Base-by-base conservation (phyloP, 2,797 vertebrate genomes). In the Anguilla megastoma region DNA sequence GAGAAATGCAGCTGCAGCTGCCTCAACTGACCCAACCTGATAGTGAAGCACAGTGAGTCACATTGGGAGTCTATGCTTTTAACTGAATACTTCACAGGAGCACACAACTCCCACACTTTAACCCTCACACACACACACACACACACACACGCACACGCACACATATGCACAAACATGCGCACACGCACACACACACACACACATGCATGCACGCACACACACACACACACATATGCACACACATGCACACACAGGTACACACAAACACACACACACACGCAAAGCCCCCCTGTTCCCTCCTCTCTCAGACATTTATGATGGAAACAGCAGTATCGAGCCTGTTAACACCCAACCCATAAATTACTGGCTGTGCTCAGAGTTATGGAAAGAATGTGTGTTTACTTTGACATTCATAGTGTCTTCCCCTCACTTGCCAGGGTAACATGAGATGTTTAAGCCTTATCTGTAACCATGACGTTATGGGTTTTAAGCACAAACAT, bases 271-370 rank as follows among this genome's bases (percentile, higher is more conserved):
- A 27, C 24, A 30, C 69, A 30, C 8, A 2, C 66, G 5, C 27
- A 45, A 87, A 14, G 10, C 18, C 12, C 45, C 21, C 9, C 36
- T 36, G 2, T 21, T n/a, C 76, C 50, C 89, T 92, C 88, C 87
- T 88, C n/a, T 89, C 86, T 89, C 89, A 76, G 85, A 74, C 63
- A 58, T 45, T 79, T 87, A 91, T 45, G 76, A 41, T 4, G 36
- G 76, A 80, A 80, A 33, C 41, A 80, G 30, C 76, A 80, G 76
- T 80, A 80, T 24, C 5, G 21, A 18, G 16, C 76, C 76, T 45
- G 76, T 80, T 80, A 80, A 80, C 76, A 80, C 76, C 76, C 76
- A 80, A 48, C 2, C 76, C 76, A 80, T 80, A 80, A 80, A 80
- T 80, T 45, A 80, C 76, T 41, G 76, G 36, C 33, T 7, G 30